Conservation (phyloP, 2,888 invertebrate species). For the Branchellion lobata region DNA sequence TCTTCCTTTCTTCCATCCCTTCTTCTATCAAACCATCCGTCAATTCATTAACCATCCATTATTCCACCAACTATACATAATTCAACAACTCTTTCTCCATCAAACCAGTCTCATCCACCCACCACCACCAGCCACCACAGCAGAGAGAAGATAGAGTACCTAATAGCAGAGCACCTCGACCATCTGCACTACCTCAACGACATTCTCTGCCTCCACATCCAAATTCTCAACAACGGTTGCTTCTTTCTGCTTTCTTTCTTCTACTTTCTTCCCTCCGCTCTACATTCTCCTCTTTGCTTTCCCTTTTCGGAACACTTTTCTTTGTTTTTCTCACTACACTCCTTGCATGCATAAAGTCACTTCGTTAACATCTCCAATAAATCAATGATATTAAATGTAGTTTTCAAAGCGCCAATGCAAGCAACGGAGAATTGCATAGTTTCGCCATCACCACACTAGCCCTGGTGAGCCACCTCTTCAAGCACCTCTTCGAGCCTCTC, state of each 20-base stretch:
- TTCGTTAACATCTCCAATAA: too few relatives aligned
- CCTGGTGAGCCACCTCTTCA: conserved; percentile 60
- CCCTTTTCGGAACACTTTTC: too few relatives aligned
- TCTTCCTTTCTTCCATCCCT: too few relatives aligned
- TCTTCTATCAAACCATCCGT: too few relatives aligned
- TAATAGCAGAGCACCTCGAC: conserved; percentile 94
- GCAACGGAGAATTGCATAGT: too few relatives aligned
- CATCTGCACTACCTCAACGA: conserved; percentile 96
- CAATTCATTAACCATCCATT: background rate
- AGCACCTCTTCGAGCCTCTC: conserved; percentile 67
- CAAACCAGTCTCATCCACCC: too few relatives aligned
- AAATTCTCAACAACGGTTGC: conserved; percentile 86
- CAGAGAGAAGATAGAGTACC: conserved; percentile 82
- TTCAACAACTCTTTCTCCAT: too few relatives aligned
- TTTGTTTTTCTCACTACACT: too few relatives aligned
- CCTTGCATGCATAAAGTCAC: too few relatives aligned
- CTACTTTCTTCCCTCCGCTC: too few relatives aligned
- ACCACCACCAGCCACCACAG: conserved; percentile 75
- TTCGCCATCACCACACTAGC: background rate
- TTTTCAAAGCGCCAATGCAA: background rate
- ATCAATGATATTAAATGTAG: background rate
- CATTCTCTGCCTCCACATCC: conserved; percentile 86
- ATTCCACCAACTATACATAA: background rate
- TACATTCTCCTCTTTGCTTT: too few relatives aligned
- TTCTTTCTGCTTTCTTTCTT: too few relatives aligned